These are phyloP conservation scores for Lineus longissimus DNA, from an alignment of 1,140 invertebrate genomes.

Conservation along the genomic window DNA sequence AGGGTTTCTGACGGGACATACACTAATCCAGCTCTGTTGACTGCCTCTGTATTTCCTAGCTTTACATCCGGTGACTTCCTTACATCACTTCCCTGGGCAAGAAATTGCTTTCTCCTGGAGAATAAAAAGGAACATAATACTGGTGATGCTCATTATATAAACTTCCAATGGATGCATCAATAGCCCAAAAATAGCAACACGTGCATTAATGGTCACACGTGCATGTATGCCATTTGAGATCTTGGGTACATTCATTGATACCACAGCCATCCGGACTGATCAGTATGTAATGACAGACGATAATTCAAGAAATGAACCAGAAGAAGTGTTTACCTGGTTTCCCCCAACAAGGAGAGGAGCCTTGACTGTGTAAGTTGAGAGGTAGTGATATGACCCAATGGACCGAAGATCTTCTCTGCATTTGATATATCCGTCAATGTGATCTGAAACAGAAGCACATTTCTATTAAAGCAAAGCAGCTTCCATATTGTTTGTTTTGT, in stretches of 20 bases:
- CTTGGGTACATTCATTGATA: background rate
- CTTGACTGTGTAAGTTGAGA: slow-evolving; percentile 38
- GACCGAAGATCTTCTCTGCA: slow-evolving; percentile 49
- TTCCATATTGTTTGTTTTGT: background rate
- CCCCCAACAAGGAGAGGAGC: slow-evolving; percentile 35
- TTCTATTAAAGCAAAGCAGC: too few relatives aligned
- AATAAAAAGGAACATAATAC: slow-evolving; percentile 11
- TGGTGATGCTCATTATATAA: too few relatives aligned
- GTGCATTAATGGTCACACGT: background rate
- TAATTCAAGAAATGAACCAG: too few relatives aligned
- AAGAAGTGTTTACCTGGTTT: slow-evolving; percentile 28
- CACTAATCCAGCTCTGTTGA: slow-evolving; percentile 11
- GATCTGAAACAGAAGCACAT: slow-evolving; percentile 31
- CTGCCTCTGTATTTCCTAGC: slow-evolving; percentile 13
- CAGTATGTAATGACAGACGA: too few relatives aligned
- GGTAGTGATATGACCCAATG: slow-evolving; percentile 37
- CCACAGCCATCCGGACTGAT: too few relatives aligned
- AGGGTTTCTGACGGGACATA: slow-evolving; percentile 5
- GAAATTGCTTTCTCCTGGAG: slow-evolving; percentile 33
- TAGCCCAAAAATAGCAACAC: background rate
- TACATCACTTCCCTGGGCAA: slow-evolving; percentile 13
- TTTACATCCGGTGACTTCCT: background rate
- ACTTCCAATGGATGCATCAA: background rate
- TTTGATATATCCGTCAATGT: slow-evolving; percentile 42
- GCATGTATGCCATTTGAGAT: background rate